Evolutionary conservation across 1,140 invertebrate genomes (phyloP).

Genomic region (Drosophila parabipectinata): DNA sequence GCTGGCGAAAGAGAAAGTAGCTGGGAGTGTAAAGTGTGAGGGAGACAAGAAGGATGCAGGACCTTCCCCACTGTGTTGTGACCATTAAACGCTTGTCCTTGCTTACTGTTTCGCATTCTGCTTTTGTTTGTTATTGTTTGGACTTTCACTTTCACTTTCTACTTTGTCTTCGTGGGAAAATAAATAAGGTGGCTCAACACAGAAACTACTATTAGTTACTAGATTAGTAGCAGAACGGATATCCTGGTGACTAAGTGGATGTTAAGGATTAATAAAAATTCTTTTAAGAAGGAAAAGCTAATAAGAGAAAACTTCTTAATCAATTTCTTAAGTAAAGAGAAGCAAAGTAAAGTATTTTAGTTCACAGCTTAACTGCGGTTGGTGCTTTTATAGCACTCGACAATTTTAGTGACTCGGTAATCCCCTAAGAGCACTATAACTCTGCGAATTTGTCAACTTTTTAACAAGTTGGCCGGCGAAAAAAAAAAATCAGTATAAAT

Average conservation of each 20-base stretch:
- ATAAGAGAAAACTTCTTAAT: background rate
- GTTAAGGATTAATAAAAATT: background rate
- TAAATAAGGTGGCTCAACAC: constrained; percentile 11
- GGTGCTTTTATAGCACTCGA: background rate
- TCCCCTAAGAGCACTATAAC: constrained; percentile 31
- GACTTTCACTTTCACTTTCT: constrained; percentile 5
- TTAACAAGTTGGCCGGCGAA: constrained; percentile 15
- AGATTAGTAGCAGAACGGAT: background rate
- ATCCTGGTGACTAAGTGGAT: background rate
- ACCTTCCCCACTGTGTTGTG: constrained; percentile 33
- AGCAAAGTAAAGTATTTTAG: background rate
- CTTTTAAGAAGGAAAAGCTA: background rate
- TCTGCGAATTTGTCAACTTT: constrained; percentile 33
- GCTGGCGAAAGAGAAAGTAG: constrained; percentile 16
- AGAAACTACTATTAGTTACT: constrained; percentile 12
- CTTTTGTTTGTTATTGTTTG: constrained; percentile 33
- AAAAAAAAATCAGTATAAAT: constrained; percentile 12
- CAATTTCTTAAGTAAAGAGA: background rate
- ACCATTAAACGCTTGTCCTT: constrained; percentile 51
- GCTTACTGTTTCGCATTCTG: constrained; percentile 25
- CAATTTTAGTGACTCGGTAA: constrained; percentile 3
- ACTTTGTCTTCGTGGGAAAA: constrained; percentile 2
- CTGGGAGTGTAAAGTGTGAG: background rate
- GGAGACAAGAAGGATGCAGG: constrained; percentile 5
- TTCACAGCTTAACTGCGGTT: background rate